Conservation (phyloP, 2,797 vertebrate genomes). For the Sebastes ruberrimus region DNA sequence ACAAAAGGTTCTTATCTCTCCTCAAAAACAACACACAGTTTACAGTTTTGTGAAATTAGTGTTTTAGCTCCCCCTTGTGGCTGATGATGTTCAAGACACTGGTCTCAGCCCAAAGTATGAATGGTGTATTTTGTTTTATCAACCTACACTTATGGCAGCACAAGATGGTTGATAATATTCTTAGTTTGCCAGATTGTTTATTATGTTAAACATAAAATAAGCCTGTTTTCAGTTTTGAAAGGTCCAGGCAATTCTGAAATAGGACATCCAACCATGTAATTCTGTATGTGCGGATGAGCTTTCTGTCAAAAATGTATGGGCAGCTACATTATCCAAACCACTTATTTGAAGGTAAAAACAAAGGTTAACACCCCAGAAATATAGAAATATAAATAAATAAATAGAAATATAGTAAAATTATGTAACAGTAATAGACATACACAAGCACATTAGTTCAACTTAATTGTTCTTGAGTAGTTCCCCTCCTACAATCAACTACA, state of each 20-base stretch:
- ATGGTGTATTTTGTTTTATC: background rate
- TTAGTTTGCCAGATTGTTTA: background rate
- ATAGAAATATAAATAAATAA: background rate
- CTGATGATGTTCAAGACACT: background rate
- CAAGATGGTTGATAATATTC: background rate
- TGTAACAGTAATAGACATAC: background rate
- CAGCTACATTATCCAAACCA: background rate
- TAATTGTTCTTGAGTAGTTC: background rate
- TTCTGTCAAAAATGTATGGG: background rate
- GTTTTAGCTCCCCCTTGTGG: slow-evolving; percentile 40
- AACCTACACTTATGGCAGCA: background rate
- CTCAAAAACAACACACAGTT: background rate
- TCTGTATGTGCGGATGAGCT: background rate
- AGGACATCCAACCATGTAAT: background rate
- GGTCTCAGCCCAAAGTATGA: background rate
- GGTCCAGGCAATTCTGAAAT: background rate
- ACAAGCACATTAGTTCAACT: background rate
- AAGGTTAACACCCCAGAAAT: no score
- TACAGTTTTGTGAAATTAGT: background rate
- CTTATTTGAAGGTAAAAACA: no score
- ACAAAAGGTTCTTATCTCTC: background rate
- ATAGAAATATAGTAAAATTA: background rate
- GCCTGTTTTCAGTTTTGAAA: background rate
- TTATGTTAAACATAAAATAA: background rate
- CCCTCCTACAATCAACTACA: background rate